These are phyloP conservation scores for Macrostomum lignano DNA, from an alignment of 1,140 invertebrate species.

Conservation along the genomic window DNA sequence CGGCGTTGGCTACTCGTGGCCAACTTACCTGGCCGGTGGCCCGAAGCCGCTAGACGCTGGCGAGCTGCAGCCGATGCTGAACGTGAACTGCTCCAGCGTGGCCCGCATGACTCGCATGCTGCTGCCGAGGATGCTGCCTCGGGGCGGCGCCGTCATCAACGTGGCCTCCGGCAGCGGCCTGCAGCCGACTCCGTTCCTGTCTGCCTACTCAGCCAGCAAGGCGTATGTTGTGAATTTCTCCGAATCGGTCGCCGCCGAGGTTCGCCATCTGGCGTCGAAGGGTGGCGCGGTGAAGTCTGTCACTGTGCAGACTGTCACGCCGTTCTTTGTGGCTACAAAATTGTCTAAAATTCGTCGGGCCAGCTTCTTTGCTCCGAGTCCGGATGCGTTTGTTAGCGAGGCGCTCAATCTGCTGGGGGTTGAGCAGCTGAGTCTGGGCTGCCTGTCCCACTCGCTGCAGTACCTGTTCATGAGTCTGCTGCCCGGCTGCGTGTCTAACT, in stretches of 20 bases:
- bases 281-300: background rate
- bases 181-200: background rate
- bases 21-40: background rate
- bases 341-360: background rate
- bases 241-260: background rate
- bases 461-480: too few relatives aligned
- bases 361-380: background rate
- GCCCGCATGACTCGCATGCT: background rate
- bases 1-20: slow-evolving; percentile 44
- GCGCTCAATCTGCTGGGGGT: background rate
- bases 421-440: background rate
- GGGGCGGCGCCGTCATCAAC: background rate
- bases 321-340: slow-evolving; percentile 5
- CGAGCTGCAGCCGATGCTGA: background rate
- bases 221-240: slow-evolving; percentile 32
- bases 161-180: background rate
- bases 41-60: background rate
- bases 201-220: background rate
- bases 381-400: background rate
- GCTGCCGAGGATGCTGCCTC: background rate
- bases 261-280: too few relatives aligned
- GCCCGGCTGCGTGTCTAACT: too few relatives aligned
- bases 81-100: background rate
- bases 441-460: background rate
- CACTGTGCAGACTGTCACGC: background rate